A percentile compares a stretch with the other conserved stretches of the same genome.
Conservation (phyloP, 2,888 invertebrate species). For the Cyrtodaria siliqua region DNA sequence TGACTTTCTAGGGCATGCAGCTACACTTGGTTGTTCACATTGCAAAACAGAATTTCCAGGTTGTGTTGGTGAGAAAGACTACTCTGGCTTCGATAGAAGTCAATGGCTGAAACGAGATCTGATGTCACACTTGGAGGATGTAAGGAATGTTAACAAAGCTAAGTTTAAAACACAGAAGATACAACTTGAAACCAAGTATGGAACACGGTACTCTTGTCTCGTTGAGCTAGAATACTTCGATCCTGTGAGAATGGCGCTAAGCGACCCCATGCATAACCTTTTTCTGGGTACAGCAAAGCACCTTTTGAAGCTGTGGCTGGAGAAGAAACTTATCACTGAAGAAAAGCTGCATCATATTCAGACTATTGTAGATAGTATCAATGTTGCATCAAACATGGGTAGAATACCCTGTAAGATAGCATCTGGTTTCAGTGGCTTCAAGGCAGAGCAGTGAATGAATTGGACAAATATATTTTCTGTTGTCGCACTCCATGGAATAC, state of each 20-base stretch:
- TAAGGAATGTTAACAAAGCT: neutral
- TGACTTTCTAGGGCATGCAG: neutral
- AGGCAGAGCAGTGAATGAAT: constrained; percentile 24
- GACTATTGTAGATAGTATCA: neutral
- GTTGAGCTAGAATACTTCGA: constrained; percentile 36
- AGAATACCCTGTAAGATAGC: constrained; percentile 32
- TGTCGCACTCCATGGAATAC: constrained; percentile 22
- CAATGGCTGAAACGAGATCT: neutral
- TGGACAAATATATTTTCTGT: constrained; percentile 42
- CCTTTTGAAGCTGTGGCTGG: constrained; percentile 27
- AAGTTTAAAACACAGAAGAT: neutral
- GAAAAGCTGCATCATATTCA: neutral
- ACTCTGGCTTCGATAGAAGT: neutral
- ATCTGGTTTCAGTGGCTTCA: constrained; percentile 19
- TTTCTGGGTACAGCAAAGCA: constrained; percentile 32
- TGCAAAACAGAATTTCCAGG: neutral
- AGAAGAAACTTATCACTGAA: constrained; percentile 19
- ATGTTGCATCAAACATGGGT: constrained; percentile 1
- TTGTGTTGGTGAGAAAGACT: neutral
- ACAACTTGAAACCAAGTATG: constrained; percentile 20
- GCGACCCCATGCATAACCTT: constrained; percentile 37
- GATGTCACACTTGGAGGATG: neutral
- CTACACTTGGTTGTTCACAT: too few species aligned
- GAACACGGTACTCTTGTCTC: constrained; percentile 26
- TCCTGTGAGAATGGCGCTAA: constrained; percentile 33